These are phyloP conservation scores for Tryphoninae sp. DNA, from an alignment of 2,888 invertebrate species.

Conservation along the genomic window DNA sequence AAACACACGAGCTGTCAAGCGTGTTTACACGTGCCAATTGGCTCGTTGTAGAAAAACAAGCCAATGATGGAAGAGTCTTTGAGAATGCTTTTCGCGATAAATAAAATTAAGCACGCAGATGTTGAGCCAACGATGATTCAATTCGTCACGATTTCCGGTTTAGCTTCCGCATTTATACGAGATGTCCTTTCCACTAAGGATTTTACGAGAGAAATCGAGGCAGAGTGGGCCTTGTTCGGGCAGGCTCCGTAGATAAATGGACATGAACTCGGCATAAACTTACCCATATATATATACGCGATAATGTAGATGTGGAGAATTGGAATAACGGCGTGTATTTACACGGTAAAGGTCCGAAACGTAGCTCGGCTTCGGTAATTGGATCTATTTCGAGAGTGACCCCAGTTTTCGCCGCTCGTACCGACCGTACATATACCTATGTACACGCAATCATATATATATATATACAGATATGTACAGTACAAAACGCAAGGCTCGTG, in stretches of 20 bases:
- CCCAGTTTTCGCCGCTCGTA: slow-evolving; percentile 54
- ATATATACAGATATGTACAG: slow-evolving; percentile 9
- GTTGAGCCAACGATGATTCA: slow-evolving; percentile 22
- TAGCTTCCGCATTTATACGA: slow-evolving; percentile 22
- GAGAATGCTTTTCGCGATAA: slow-evolving; percentile 23
- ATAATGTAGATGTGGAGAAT: slow-evolving; percentile 3
- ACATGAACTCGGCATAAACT: not conserved
- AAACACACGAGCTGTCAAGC: slow-evolving; percentile 6
- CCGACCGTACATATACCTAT: slow-evolving; percentile 11
- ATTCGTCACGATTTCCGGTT: slow-evolving; percentile 22
- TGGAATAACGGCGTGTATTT: slow-evolving; percentile 36
- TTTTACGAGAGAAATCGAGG: slow-evolving; percentile 5
- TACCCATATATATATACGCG: not conserved
- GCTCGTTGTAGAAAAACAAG: slow-evolving; percentile 26
- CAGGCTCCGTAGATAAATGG: slow-evolving; percentile 3
- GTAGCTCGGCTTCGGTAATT: slow-evolving; percentile 57
- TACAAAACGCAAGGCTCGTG: slow-evolving; percentile 26
- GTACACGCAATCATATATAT: slow-evolving; percentile 1
- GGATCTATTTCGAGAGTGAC: slow-evolving; percentile 63
- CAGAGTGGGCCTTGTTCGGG: slow-evolving; percentile 16
- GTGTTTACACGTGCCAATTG: slow-evolving; percentile 38
- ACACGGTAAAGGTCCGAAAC: slow-evolving; percentile 40
- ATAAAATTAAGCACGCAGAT: slow-evolving; percentile 17
- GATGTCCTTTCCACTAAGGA: slow-evolving; percentile 4
- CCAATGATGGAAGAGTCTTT: not conserved